These are phyloP conservation scores for Aphelocoma californica DNA, from an alignment of 2,797 vertebrate species.

Conservation along the genomic window DNA sequence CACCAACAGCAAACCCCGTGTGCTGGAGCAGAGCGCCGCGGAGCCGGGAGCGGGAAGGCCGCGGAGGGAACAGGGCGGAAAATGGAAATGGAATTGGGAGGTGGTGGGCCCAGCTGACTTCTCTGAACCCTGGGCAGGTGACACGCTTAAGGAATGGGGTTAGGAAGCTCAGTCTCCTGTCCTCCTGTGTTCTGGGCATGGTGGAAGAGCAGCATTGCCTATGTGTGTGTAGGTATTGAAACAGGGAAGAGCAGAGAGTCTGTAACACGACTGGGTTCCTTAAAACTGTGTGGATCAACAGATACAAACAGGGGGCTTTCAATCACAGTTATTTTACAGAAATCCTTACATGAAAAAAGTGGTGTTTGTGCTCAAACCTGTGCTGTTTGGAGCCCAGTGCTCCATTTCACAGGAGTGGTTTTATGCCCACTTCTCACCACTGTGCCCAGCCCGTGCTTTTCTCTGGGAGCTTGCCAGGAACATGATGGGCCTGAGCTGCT, in stretches of 20 bases:
- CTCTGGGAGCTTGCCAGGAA: not conserved
- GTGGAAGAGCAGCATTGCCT: not conserved
- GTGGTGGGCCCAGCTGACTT: not conserved
- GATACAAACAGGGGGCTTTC: not conserved
- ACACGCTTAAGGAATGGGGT: not conserved
- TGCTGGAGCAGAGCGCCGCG: accelerated
- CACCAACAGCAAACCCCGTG: not conserved
- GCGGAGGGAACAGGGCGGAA: not conserved
- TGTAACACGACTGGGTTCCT: not conserved
- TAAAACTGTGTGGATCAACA: accelerated
- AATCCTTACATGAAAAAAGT: not conserved
- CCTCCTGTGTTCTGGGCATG: not conserved
- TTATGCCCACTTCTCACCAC: not conserved
- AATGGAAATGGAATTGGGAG: not conserved
- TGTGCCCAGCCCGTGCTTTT: not conserved
- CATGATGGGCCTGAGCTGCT: accelerated
- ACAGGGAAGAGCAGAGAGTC: not conserved
- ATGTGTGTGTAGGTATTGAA: not conserved
- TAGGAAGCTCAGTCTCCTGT: not conserved
- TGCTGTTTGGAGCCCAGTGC: accelerated
- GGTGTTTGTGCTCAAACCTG: not conserved
- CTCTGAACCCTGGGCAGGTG: not conserved
- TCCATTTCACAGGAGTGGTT: accelerated
- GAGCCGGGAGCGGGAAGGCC: not conserved
- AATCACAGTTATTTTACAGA: not conserved